Conservation (phyloP, 2,113 vertebrate genomes). For the Thinocorus orbignyianus region DNA sequence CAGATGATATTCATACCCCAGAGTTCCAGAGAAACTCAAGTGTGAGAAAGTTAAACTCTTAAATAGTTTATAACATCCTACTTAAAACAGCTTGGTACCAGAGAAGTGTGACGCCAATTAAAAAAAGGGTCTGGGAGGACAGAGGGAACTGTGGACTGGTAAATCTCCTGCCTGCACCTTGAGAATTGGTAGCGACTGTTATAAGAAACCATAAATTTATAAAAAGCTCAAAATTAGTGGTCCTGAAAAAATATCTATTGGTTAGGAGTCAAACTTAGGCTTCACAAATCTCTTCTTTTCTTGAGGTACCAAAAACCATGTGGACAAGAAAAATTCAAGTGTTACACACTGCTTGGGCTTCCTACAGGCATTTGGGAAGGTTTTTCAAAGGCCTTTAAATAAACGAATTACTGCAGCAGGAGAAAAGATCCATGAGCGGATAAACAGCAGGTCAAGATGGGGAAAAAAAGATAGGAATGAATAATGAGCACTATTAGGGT, state of each 20-base stretch:
- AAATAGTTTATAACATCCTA: neutral
- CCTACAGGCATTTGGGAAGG: neutral
- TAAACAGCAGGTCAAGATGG: neutral
- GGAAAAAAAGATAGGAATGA: neutral
- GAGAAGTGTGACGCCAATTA: neutral
- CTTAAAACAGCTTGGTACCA: neutral
- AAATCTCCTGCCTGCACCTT: neutral
- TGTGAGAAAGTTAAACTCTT: conserved; percentile 7
- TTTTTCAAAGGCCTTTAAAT: neutral
- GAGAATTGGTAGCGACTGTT: neutral
- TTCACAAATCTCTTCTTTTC: neutral
- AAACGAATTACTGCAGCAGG: neutral
- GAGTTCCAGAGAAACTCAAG: neutral
- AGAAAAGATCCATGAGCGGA: neutral
- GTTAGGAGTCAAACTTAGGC: neutral
- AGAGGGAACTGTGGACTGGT: neutral
- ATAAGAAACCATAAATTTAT: neutral
- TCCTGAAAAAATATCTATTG: neutral
- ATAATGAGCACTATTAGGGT: neutral
- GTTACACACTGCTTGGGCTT: neutral
- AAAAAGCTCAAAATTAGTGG: neutral
- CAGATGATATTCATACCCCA: neutral
- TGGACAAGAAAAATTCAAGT: neutral
- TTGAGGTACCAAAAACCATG: neutral
- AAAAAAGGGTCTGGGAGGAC: neutral